A percentile compares a stretch with the other conserved stretches of the same genome.
Conservation (phyloP, 2,888 invertebrate species). For the Rotaria socialis region DNA sequence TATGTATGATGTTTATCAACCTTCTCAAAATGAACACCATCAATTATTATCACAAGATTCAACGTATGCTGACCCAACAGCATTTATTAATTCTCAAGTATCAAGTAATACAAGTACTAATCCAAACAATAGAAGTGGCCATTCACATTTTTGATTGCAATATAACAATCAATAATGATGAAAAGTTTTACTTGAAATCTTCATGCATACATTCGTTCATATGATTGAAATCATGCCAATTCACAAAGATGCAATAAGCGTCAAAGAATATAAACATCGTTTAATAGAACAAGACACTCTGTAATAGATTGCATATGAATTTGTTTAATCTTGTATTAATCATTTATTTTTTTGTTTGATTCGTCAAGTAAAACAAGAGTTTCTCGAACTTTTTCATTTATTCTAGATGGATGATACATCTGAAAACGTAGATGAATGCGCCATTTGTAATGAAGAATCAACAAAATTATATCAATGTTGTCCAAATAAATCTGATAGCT, state of each 20-base stretch:
- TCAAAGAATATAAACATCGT: not conserved
- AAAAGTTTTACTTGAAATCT: not conserved
- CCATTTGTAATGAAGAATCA: not conserved
- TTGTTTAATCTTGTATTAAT: not conserved
- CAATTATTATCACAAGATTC: constrained; percentile 45
- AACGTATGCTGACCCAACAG: constrained; percentile 40
- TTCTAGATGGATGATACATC: not conserved
- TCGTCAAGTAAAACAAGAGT: too few relatives aligned
- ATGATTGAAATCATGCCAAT: not conserved
- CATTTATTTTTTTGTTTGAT: not conserved
- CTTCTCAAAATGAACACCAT: constrained; percentile 40
- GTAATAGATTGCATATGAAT: not conserved
- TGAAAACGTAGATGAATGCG: not conserved
- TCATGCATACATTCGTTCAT: not conserved
- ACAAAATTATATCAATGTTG: not conserved
- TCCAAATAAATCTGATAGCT: not conserved
- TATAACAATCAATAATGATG: not conserved
- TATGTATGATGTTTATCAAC: constrained; percentile 42
- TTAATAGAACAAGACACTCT: not conserved
- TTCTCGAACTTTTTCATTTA: not conserved
- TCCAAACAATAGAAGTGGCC: not conserved
- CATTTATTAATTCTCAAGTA: not conserved
- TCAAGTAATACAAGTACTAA: constrained; percentile 1
- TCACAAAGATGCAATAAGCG: not conserved
- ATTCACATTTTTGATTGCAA: constrained; percentile 26